Conservation (phyloP, 2,888 invertebrate genomes). For the Machimus rusticus region DNA sequence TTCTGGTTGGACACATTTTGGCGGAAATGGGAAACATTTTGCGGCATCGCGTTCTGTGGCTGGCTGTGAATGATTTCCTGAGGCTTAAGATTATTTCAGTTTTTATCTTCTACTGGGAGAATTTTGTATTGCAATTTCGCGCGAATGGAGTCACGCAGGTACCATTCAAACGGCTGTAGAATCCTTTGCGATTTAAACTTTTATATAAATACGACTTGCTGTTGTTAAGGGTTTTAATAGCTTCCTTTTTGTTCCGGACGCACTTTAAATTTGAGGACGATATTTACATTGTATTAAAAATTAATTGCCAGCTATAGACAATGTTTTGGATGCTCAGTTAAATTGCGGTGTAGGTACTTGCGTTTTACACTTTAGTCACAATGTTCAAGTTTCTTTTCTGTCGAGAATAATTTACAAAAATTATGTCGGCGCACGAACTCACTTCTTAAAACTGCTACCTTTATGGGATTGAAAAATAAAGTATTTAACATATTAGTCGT, state of each 20-base stretch:
- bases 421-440: background rate
- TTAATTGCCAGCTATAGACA: background rate
- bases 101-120: background rate
- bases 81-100: slow-evolving; percentile 31
- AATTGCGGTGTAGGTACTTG: background rate
- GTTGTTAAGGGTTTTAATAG: background rate
- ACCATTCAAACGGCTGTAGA: background rate
- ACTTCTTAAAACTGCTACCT: background rate
- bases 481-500: background rate
- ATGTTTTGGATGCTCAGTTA: background rate
- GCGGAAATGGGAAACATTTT: slow-evolving; percentile 28
- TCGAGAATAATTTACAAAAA: background rate
- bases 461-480: background rate
- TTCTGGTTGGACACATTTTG: slow-evolving; percentile 24
- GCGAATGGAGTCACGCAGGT: background rate
- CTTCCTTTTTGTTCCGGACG: background rate
- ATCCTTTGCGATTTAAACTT: slow-evolving; percentile 16
- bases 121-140: slow-evolving; percentile 6
- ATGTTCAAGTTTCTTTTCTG: background rate
- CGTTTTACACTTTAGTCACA: background rate
- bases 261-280: background rate
- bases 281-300: background rate
- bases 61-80: slow-evolving; percentile 21
- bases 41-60: background rate
- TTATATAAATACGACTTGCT: background rate